Base-by-base conservation (phyloP, 2,888 invertebrate genomes). In the Hypsopygia costalis region DNA sequence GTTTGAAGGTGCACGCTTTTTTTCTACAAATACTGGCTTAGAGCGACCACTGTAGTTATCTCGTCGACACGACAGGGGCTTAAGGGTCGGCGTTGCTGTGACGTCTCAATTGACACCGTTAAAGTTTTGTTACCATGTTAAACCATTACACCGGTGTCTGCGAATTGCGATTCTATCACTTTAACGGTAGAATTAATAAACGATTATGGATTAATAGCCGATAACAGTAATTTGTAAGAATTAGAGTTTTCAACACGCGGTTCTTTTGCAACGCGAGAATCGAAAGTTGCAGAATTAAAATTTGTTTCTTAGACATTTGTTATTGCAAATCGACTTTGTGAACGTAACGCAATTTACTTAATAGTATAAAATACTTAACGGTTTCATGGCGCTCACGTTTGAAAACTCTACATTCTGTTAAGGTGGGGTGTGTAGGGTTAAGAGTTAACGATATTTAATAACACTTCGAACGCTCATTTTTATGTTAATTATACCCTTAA, bases 391-490 rank as follows among this genome's bases (percentile, higher is more conserved):
- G 36, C 34, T 41, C 36, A 42, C 48, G 56, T 55, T 58, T 63
- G 55, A 62, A 62, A 63, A 62, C 58, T 59, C 52, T 51, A 55
- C 58, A 62, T 67, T 66, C 55, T 54, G 46, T 46, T 41, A 40
- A 48, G 44, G 46, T 43, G 62, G 51, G 52, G 52, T 58, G 55
- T 41, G 44, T 75, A 72, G 69, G 51, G 60, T 62, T 74, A 73
- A 72, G 67, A 52, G 62, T 58, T 61, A 72, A 69, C 55, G 42
- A 68, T 68, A 55, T 68, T 62, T 66, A 59, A 52, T 54, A 49
- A 52, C 46, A 54, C 51, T 68, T 60, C 55, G 58, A 64, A 62
- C 67, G 69, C 75, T 75, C 76, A 72, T 65, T 62, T 39, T 16
- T 30, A 37, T 51, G 54, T 56, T 64, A 50, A 55, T 55, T 56